Base-by-base conservation (phyloP, 2,797 vertebrate genomes). In the Spatula versicolor region DNA sequence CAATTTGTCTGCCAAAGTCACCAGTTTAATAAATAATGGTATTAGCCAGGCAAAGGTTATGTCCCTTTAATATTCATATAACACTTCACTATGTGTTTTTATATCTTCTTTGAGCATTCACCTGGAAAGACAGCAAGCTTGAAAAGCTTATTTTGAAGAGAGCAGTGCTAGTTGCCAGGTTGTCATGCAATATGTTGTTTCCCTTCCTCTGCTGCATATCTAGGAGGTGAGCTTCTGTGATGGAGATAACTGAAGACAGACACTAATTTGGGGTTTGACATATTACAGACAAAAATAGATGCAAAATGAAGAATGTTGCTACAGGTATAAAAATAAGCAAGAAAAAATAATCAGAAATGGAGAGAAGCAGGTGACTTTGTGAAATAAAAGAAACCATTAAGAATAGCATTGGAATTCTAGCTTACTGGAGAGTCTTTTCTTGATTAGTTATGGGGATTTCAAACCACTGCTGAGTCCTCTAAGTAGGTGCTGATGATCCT, bases 11-110 rank as follows among this genome's bases (percentile, higher is more conserved):
- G 58, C 79, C 63, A 54, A 75, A 91, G 56, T 50, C 45, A 33
- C 39, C 43, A 48, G 46, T 74, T 92, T 55, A 81, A 79, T 82
- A 93, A 92, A 81, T 48, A 89, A 83, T 81, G 17, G 9, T 66
- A 56, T 91, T 75, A 79, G 9, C 48, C 73, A 92, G 66, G 59
- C 68, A 88, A 60, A 74, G 62, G n/a, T 86, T 56, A 20, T 79
- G 39, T 59, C 5, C 58, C 35, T 92, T 90, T 84, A 94, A 91
- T 92, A 93, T 69, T 92, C 22, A 56, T 75, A 59, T 37, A 83
- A 41, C 28, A 22, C 62, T 81, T 87, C 50, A 26, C 62, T 41
- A 1, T 89, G 62, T 63, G 33, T 83, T 85, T 94, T 83, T 54
- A 2, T 72, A 5, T 81, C 67, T 73, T 71, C 15, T 62, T 74